These are phyloP conservation scores for Diplazon laetatorius DNA, from an alignment of 2,888 invertebrate species.

Conservation along the genomic window DNA sequence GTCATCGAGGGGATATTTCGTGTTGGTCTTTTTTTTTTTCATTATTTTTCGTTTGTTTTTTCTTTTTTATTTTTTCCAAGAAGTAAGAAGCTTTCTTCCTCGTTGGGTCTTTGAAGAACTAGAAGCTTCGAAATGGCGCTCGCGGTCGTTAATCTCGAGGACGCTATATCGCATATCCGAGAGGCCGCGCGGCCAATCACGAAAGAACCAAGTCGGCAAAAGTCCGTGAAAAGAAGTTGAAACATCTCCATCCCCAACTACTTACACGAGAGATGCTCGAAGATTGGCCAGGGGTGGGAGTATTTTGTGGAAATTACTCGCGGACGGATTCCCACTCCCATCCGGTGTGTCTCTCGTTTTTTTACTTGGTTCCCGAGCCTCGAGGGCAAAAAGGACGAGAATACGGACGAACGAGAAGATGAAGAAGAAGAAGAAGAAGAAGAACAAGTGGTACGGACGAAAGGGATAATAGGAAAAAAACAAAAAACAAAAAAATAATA, in stretches of 20 bases:
- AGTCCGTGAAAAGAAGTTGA: slow-evolving; percentile 43
- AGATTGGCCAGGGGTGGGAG: slow-evolving; percentile 19
- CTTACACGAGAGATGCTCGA: slow-evolving; percentile 37
- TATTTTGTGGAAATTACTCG: slow-evolving; percentile 62
- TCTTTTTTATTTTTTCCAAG: not conserved
- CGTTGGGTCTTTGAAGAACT: slow-evolving; percentile 15
- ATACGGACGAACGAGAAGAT: no score
- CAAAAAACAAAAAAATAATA: not conserved
- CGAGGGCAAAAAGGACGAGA: no score
- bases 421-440: slow-evolving; percentile 27
- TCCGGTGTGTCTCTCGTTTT: slow-evolving; percentile 55
- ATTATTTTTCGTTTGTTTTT: no score
- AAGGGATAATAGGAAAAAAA: slow-evolving; percentile 5
- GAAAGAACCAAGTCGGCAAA: slow-evolving; percentile 30
- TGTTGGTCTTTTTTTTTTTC: no score
- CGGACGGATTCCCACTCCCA: slow-evolving; percentile 46
- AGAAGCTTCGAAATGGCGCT: slow-evolving; percentile 36
- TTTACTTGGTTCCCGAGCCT: slow-evolving; percentile 26
- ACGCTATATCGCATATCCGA: slow-evolving; percentile 28
- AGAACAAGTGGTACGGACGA: not conserved
- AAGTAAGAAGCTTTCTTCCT: slow-evolving; percentile 9
- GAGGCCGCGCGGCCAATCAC: slow-evolving; percentile 28
- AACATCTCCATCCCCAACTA: slow-evolving; percentile 56
- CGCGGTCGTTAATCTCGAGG: slow-evolving; percentile 54
- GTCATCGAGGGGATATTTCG: no score